Conservation (phyloP, 2,797 vertebrate species). For the Mus minutoides region DNA sequence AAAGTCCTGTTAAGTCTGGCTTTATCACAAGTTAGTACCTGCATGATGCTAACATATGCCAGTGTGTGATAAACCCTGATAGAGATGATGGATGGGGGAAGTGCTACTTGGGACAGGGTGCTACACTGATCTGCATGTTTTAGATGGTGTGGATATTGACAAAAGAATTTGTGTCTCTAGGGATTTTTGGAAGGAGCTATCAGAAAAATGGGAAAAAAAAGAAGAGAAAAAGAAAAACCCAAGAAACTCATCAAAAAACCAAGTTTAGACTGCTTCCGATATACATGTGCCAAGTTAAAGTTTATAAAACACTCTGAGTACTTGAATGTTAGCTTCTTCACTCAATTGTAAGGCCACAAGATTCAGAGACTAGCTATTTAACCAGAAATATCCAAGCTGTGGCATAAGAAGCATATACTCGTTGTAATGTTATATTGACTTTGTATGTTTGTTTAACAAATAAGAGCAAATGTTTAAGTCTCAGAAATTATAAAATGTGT, state of each 20-base stretch:
- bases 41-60: background rate
- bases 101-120: background rate
- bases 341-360: background rate
- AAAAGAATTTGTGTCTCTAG: background rate
- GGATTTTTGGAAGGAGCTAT: background rate
- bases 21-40: background rate
- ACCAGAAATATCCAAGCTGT: background rate
- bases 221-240: background rate
- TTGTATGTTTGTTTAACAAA: slow-evolving; percentile 19
- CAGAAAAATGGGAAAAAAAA: background rate
- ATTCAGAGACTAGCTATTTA: background rate
- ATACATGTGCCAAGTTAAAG: background rate
- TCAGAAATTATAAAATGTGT: slow-evolving; percentile 37
- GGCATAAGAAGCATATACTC: background rate
- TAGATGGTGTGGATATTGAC: background rate
- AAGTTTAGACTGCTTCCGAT: background rate
- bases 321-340: background rate
- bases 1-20: background rate
- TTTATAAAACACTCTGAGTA: background rate
- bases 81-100: background rate
- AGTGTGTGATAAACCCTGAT: background rate
- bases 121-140: background rate
- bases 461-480: slow-evolving; percentile 10
- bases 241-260: background rate
- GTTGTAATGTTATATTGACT: background rate